These are phyloP conservation scores for Drosophila tani DNA, from an alignment of 1,140 invertebrate genomes.

Conservation along the genomic window DNA sequence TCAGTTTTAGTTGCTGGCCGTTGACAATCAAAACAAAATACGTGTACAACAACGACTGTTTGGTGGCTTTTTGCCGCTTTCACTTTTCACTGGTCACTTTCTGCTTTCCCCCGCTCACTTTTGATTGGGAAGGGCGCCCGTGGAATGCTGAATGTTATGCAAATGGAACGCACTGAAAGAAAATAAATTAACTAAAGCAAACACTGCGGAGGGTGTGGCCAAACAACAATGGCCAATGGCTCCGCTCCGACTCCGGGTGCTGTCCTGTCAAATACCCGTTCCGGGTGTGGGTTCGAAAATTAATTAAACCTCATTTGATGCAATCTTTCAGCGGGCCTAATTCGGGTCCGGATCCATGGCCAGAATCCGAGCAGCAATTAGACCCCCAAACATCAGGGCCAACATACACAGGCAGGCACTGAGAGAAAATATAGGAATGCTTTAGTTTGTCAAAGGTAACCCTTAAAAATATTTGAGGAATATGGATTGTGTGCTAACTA, in stretches of 20 bases:
- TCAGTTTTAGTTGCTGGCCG: slow-evolving; percentile 28
- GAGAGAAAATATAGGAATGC: neutral
- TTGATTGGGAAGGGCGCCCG: slow-evolving; percentile 23
- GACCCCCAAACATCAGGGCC: slow-evolving; percentile 56
- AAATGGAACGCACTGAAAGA: slow-evolving; percentile 77
- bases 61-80: slow-evolving; percentile 37
- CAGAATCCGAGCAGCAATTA: slow-evolving; percentile 60
- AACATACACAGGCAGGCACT: slow-evolving; percentile 26
- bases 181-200: slow-evolving; percentile 81
- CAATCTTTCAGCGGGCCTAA: slow-evolving; percentile 54
- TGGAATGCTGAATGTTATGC: slow-evolving; percentile 73
- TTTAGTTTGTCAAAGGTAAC: no score
- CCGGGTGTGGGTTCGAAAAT: slow-evolving; percentile 55
- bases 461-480: no score
- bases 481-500: no score
- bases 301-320: slow-evolving; percentile 78
- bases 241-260: neutral
- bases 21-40: slow-evolving; percentile 48
- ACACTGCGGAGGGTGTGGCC: slow-evolving; percentile 37
- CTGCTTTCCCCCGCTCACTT: slow-evolving; percentile 6
- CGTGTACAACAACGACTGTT: slow-evolving; percentile 41
- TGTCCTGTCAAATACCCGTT: slow-evolving; percentile 45
- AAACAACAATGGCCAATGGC: slow-evolving; percentile 37
- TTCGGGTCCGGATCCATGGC: slow-evolving; percentile 27
- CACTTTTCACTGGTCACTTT: slow-evolving; percentile 37